Evolutionary conservation across 2,797 vertebrate genomes (phyloP), one percentile per base, ranked within the genome.

Genomic region (Thaleichthys pacificus): DNA sequence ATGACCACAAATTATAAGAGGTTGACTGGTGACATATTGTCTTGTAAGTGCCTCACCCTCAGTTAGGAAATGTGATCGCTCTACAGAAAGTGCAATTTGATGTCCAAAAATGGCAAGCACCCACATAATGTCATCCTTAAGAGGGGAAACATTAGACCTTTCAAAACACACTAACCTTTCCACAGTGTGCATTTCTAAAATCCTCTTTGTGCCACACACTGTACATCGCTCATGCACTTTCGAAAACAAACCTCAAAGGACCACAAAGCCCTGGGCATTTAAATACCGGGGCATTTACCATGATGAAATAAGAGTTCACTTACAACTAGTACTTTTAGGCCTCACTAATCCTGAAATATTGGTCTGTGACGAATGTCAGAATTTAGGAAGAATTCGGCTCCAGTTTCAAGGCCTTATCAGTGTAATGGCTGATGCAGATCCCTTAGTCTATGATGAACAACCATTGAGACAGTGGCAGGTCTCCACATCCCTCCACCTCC

Each of bases 381-480:
- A 96, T 97, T 97, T 96, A 97, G 96, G 95, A 97, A 98, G 95
- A 98, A 97, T 95, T 95, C 95, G 96, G 95, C 94, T 99, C 96
- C 88, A 86, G 95, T 99, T 99, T 97, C 97, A 97, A 87, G 89
- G 88, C 83, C 92, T 93, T 92, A 93, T 94, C 92, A 89, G 92
- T 94, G 95, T 93, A 94, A 93, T 91, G 93, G 91, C 92, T 85
- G 93, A 94, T 91, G 95, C 90, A 91, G 92, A 94, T 94, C 92
- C 91, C 94, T 93, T 89, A 79, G 86, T 87, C 90, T 85, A 86
- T 96, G 96, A 97, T 95, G 93, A 96, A 97, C 95, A 94, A 94
- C 91, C 76, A 62, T 60, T 73, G 72, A 84, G 81, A 87, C 71
- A 80, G 80, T 83, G 85, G 83, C 81, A 86, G 80, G 66, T 66